phyloP scores from a whole-genome alignment of 2,888 invertebrate species.

The Thumatha senex region DNA sequence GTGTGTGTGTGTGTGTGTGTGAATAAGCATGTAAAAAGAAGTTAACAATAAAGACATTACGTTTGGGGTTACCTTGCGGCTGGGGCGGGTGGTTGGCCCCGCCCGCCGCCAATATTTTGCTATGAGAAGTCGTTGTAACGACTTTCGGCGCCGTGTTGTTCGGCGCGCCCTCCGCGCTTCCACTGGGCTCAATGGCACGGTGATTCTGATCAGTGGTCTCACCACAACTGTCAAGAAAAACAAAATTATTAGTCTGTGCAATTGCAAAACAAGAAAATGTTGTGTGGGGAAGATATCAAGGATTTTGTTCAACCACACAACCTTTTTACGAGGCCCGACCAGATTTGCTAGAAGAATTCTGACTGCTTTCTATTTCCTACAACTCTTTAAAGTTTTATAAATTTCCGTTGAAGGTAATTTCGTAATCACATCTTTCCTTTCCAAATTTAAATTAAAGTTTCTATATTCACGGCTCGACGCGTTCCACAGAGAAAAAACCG shows the following conservation, averaged over 20 bases:
- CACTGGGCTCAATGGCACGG: slow-evolving; percentile 41
- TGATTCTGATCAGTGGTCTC: slow-evolving; percentile 69
- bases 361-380: no score
- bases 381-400: no score
- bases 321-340: no score
- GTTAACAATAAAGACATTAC: slow-evolving; percentile 74
- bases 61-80: slow-evolving; percentile 84
- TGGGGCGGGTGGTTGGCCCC: slow-evolving; percentile 87
- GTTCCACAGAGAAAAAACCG: no score
- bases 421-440: no score
- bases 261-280: no score
- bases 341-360: no score
- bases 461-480: no score
- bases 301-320: no score
- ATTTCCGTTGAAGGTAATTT: no score
- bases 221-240: slow-evolving; percentile 66
- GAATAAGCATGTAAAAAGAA: not conserved
- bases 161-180: slow-evolving; percentile 71
- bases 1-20: not conserved
- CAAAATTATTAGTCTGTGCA: not conserved
- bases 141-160: slow-evolving; percentile 72
- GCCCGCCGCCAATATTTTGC: slow-evolving; percentile 91
- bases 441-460: no score
- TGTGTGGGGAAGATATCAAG: no score
- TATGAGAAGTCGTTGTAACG: slow-evolving; percentile 90